phyloP scores from a whole-genome alignment of 1,140 invertebrate species.

The Ceratoteleas bidentatus region DNA sequence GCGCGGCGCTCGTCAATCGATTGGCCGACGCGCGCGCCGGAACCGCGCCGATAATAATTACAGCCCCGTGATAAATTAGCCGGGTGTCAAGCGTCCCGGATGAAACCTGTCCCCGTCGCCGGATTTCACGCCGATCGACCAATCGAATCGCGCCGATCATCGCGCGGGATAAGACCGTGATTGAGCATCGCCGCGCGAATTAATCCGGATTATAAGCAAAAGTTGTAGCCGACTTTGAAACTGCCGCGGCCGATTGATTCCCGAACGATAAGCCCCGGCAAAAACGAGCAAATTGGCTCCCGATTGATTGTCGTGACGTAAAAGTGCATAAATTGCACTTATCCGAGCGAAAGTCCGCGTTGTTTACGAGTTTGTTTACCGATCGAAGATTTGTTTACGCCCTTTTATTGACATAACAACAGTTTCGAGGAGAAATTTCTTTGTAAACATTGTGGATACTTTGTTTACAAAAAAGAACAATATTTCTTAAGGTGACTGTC shows the following conservation, averaged over 20 bases:
- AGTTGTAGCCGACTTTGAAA: too few relatives aligned
- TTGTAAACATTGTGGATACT: background rate
- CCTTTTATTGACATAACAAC: background rate
- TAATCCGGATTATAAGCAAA: conserved; percentile 44
- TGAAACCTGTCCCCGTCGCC: conserved; percentile 74
- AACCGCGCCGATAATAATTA: conserved; percentile 72
- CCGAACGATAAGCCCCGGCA: too few relatives aligned
- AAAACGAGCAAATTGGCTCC: too few relatives aligned
- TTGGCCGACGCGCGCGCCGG: conserved; percentile 68
- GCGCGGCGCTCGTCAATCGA: conserved; percentile 48
- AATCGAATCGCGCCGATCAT: conserved; percentile 68
- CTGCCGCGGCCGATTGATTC: too few relatives aligned
- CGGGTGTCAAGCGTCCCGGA: conserved; percentile 72
- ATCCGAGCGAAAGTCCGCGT: too few relatives aligned
- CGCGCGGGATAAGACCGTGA: conserved; percentile 36
- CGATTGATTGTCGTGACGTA: too few relatives aligned
- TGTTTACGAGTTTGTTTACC: too few relatives aligned
- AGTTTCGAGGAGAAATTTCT: background rate
- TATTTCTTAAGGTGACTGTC: too few relatives aligned
- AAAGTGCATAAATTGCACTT: too few relatives aligned
- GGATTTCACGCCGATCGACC: conserved; percentile 67
- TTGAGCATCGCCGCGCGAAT: conserved; percentile 44
- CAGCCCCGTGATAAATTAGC: conserved; percentile 75
- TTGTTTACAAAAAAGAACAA: background rate
- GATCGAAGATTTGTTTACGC: too few relatives aligned